phyloP scores from a whole-genome alignment of 2,888 invertebrate genomes.

The Marronus borbonicus region DNA sequence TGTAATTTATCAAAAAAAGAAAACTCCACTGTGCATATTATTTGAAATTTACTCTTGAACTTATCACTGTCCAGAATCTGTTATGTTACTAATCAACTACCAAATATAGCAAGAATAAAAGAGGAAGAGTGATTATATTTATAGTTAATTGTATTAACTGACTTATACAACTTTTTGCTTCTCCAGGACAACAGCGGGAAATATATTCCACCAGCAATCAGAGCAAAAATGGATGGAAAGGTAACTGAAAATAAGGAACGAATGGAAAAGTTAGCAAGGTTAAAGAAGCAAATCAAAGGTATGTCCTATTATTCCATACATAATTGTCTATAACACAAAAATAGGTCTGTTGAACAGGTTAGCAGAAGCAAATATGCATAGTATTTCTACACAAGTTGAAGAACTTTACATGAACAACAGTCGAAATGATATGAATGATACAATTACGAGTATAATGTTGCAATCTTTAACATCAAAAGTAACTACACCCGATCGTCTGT shows the following conservation, averaged over 20 bases:
- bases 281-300: slow-evolving; percentile 91
- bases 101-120: too few species aligned
- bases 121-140: not conserved
- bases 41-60: too few species aligned
- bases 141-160: not conserved
- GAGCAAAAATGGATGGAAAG: slow-evolving; percentile 72
- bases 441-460: slow-evolving; percentile 79
- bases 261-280: slow-evolving; percentile 75
- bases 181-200: slow-evolving; percentile 59
- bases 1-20: too few species aligned
- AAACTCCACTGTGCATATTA: too few species aligned
- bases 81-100: too few species aligned
- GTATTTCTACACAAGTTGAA: slow-evolving; percentile 86
- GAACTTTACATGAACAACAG: slow-evolving; percentile 84
- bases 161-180: slow-evolving; percentile 1
- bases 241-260: slow-evolving; percentile 69
- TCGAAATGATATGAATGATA: slow-evolving; percentile 87
- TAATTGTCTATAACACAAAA: slow-evolving; percentile 12
- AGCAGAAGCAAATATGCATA: slow-evolving; percentile 90
- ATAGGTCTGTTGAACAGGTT: slow-evolving; percentile 85
- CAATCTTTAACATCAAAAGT: slow-evolving; percentile 79
- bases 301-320: slow-evolving; percentile 56
- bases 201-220: slow-evolving; percentile 90
- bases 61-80: too few species aligned
- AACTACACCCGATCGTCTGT: slow-evolving; percentile 81